Base-by-base conservation (phyloP, 2,888 invertebrate species). In the Chironomus tentans region DNA sequence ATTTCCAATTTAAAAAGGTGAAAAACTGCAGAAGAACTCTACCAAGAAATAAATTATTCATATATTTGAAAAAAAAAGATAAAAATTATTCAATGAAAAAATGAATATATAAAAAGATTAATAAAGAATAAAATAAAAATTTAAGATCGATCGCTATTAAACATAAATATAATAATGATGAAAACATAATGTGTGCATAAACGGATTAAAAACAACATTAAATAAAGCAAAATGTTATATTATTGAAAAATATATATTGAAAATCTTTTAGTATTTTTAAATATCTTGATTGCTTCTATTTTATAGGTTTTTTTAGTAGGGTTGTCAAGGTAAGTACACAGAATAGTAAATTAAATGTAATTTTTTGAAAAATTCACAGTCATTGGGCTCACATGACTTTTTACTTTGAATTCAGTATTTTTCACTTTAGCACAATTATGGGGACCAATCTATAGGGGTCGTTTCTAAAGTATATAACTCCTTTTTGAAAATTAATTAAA, bases 81-180 rank as follows among this genome's bases (percentile, higher is more conserved):
- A 38, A 38, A 56, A 50, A 61, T 38, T 72, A 72, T 62, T 71
- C 22, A 71, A 71, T 24, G 71, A 69, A 70, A 47, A 70, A 46
- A 38, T 38, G 38, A 38, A 70, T 48, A 22, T 48, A 22, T n/a
- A 47, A 70, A 38, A 38, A 38, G 38, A 38, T 38, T 38, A 38
- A 38, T 38, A 38, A 38, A 38, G 24, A 46, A 72, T 72, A 72
- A 50, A 38, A 56, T 71, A 50, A 72, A 71, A 72, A 24, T 24
- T 70, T 70, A 72, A 72, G 62, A 72, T 72, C 72, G 72, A 72
- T 72, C 72, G 72, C 72, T 72, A 72, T 50, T 71, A 72, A 71
- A 72, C 21, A 65, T 65, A 24, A 65, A 65, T 24, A 65, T 13
- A 24, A 21, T 65, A 65, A 65, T 24, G 65, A 65, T 5, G 21